These are phyloP conservation scores for Phalacrocorax pelagicus DNA, from an alignment of 2,113 vertebrate species.

Conservation along the genomic window DNA sequence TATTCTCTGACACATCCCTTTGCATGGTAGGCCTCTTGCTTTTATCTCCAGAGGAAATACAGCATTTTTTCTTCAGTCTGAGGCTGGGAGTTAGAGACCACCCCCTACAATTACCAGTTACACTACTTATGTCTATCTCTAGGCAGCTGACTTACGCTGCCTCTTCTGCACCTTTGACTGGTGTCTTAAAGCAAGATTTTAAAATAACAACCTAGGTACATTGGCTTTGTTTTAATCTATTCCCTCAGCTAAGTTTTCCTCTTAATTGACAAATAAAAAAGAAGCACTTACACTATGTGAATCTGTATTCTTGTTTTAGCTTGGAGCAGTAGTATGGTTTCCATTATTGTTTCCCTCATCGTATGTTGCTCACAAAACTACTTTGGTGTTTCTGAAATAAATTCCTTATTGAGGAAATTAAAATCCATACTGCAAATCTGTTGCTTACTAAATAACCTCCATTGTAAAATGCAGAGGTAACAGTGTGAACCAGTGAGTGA, in stretches of 20 bases:
- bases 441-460: neutral
- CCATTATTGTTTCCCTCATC: neutral
- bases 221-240: neutral
- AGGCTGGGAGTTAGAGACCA: neutral
- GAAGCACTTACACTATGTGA: neutral
- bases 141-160: neutral
- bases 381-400: neutral
- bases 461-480: neutral
- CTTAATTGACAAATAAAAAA: neutral
- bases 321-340: neutral
- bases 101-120: neutral
- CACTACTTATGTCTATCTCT: accelerated
- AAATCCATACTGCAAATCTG: neutral
- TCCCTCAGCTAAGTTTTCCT: neutral
- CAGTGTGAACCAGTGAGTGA: neutral
- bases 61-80: neutral
- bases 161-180: neutral
- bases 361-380: accelerated
- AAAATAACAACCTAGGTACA: neutral
- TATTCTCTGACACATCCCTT: neutral
- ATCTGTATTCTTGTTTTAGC: neutral
- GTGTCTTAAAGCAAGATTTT: neutral
- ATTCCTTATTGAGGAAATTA: neutral
- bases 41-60: neutral
- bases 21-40: neutral